Conservation (phyloP, 2,797 vertebrate species). For the Euthynnus affinis region DNA sequence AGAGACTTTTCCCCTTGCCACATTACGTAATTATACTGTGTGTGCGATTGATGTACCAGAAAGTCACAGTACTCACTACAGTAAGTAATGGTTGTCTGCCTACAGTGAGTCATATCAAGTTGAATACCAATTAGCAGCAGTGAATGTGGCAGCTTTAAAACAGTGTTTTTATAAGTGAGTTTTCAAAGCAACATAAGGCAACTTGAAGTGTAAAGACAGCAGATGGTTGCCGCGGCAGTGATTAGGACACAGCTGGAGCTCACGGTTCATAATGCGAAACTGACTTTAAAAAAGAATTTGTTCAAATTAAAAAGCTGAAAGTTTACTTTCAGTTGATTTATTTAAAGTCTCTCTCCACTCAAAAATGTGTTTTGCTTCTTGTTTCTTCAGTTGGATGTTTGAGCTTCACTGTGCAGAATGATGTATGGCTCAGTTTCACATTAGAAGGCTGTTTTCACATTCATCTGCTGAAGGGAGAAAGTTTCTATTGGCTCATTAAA, state of each 20-base stretch:
- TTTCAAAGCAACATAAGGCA: slow-evolving; percentile 41
- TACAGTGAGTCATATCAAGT: slow-evolving; percentile 59
- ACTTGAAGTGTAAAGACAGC: slow-evolving; percentile 34
- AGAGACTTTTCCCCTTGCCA: slow-evolving; percentile 11
- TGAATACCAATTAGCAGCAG: slow-evolving; percentile 51
- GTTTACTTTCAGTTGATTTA: not conserved
- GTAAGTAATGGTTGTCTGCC: slow-evolving; percentile 40
- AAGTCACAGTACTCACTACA: slow-evolving; percentile 25
- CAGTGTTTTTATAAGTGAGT: slow-evolving; percentile 28
- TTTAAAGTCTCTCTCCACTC: too few species aligned
- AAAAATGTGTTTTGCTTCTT: not conserved
- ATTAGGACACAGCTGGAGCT: slow-evolving; percentile 16
- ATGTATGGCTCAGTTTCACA: too few species aligned
- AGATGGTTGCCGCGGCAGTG: slow-evolving; percentile 39
- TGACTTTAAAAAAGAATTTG: not conserved
- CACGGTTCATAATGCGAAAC: not conserved
- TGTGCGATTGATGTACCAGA: not conserved
- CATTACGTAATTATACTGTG: slow-evolving; percentile 29
- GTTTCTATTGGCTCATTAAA: too few species aligned
- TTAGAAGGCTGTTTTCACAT: too few species aligned
- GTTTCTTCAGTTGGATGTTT: too few species aligned
- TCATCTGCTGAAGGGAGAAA: too few species aligned
- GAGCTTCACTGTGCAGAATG: too few species aligned
- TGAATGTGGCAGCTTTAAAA: slow-evolving; percentile 50
- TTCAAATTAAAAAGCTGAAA: not conserved